These are phyloP conservation scores for Macroramphosus scolopax DNA, from an alignment of 2,797 vertebrate genomes.

Conservation along the genomic window DNA sequence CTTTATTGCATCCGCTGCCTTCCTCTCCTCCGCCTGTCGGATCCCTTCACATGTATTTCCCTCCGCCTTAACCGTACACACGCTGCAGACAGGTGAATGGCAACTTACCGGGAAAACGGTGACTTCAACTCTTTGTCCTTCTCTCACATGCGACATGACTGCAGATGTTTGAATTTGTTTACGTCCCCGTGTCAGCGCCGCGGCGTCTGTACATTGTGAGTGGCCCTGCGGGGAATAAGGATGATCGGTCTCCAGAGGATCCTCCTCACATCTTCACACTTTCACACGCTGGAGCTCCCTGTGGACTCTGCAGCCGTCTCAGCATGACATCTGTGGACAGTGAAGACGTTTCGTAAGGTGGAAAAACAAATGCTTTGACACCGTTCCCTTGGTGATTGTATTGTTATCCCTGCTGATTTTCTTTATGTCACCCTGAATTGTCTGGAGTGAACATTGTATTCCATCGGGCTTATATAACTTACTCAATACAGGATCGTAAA, in stretches of 20 bases:
- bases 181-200: background rate
- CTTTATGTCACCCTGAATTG: too few species aligned
- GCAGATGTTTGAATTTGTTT: conserved; percentile 16
- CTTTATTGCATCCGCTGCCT: conserved; percentile 45
- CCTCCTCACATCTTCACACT: conserved; percentile 4
- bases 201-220: too few species aligned
- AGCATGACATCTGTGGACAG: conserved; percentile 25
- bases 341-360: conserved; percentile 9
- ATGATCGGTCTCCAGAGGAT: conserved; percentile 43
- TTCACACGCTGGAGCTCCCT: conserved; percentile 23
- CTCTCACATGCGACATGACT: conserved; percentile 14
- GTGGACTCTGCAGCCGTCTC: conserved; percentile 13
- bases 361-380: conserved; percentile 12
- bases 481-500: too few species aligned
- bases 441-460: too few species aligned
- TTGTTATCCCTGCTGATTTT: too few species aligned
- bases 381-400: conserved; percentile 6
- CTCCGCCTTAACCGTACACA: conserved; percentile 25
- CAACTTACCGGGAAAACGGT: conserved; percentile 9
- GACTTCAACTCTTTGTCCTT: conserved; percentile 20
- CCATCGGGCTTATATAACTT: too few species aligned
- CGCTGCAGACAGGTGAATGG: conserved; percentile 30
- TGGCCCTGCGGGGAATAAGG: conserved; percentile 33
- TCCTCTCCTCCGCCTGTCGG: conserved; percentile 11
- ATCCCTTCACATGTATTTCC: conserved; percentile 17